Conservation (phyloP, 2,888 invertebrate genomes). For the Dastarcus helophoroides region DNA sequence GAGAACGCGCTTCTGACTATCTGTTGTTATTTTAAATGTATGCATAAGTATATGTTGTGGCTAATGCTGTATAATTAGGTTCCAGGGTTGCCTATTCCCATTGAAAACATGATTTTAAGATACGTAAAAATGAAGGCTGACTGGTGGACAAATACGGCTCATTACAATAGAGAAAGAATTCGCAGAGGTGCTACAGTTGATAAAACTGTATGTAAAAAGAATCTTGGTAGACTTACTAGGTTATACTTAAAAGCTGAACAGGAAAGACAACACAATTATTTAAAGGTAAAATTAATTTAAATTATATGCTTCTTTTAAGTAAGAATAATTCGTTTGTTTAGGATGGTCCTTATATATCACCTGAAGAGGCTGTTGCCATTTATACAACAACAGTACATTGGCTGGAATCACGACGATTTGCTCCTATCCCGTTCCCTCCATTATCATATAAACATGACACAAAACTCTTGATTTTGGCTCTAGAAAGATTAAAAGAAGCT, state of each 20-base stretch:
- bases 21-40: conserved; percentile 1
- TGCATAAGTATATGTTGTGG: conserved; percentile 4
- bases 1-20: conserved; percentile 12
- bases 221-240: conserved; percentile 92
- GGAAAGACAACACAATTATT: conserved; percentile 96
- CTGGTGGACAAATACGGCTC: conserved; percentile 99
- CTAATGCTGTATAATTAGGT: conserved; percentile 43
- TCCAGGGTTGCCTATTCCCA: conserved; percentile 95
- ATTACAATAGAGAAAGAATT: conserved; percentile 97
- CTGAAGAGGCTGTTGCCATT: conserved; percentile 99
- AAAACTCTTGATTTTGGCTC: conserved; percentile 88
- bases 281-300: conserved; percentile 55
- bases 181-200: conserved; percentile 99
- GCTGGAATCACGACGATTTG: conserved; percentile 96
- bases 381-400: conserved; percentile 99
- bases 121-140: conserved; percentile 99
- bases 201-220: conserved; percentile 99
- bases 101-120: conserved; percentile 99
- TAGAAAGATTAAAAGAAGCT: conserved; percentile 94
- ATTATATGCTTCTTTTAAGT: neutral
- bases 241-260: conserved; percentile 97
- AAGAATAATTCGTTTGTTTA: too few species aligned
- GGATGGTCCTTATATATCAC: conserved; percentile 98
- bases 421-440: conserved; percentile 98
- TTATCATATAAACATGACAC: conserved; percentile 99